Evolutionary conservation across 1,140 invertebrate genomes (phyloP), one percentile per base, ranked within the genome.

Genomic region (Procambarus clarkii): DNA sequence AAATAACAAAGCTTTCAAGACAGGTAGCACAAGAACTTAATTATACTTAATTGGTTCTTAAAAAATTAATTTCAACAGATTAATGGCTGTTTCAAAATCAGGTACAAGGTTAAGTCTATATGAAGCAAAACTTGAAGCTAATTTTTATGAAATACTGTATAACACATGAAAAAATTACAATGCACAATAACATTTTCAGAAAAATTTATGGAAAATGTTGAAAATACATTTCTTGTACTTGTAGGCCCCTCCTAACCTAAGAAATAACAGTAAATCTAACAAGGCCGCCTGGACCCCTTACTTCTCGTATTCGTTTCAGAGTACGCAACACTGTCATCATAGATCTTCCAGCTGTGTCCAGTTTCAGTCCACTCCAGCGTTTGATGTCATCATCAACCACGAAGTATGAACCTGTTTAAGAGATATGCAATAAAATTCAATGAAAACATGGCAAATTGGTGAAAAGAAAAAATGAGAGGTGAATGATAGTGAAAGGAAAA

Each of bases 341-440:
- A 8, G 92, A 81, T 13, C 88, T 74, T 15, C 88, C 83, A 74
- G 83, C 46, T 8, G 88, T 76, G 88, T 92, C 92, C 78, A 92
- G 45, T 69, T 79, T 91, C 24, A 92, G 45, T 34, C 64, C 45
- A 58, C 88, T 88, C 92, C 92, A 92, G 11, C 92, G 88, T 84
- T 92, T 92, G 21, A 92, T 86, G 69, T 92, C 92, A n/a, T 86
- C 74, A n/a, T 81, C 85, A 34, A 86, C 85, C 24, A 92, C 92
- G 77, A 92, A 92, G 54, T 84, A n/a, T 7, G 82, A 46, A 69
- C 85, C 92, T 92, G 84, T 18, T 18, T 60, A 91, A 78, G 5
- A 83, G 50, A 54, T 54, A 54, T 34, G 34, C 34, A 34, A 34
- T 34, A 34, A 34, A 34, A 74, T 13, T 34, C 34, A 34, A 64